Evolutionary conservation across 2,797 vertebrate species (phyloP).

Genomic region (Cyprinodon diabolis): DNA sequence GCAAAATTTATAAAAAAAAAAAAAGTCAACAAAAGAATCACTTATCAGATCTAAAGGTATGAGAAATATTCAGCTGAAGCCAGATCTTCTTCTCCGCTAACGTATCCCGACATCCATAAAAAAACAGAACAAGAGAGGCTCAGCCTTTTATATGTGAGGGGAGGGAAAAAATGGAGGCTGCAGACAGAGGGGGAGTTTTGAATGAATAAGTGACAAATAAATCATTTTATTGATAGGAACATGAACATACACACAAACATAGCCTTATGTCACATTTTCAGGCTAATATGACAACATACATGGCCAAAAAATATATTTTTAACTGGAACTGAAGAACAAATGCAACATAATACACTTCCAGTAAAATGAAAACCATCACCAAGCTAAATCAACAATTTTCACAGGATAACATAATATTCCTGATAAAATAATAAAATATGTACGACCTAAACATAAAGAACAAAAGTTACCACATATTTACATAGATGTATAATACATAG

Average conservation of each 20-base stretch:
- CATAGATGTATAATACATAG: conserved; percentile 22
- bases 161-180: not conserved
- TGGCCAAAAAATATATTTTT: conserved; percentile 12
- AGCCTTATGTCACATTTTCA: conserved; percentile 75
- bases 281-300: conserved; percentile 54
- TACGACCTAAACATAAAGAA: conserved; percentile 15
- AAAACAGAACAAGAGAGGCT: not conserved
- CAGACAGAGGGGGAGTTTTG: not conserved
- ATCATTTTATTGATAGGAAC: conserved; percentile 87
- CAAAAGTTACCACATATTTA: conserved; percentile 37
- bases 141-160: conserved; percentile 22
- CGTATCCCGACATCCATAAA: not conserved
- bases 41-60: not conserved
- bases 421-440: conserved; percentile 10
- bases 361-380: conserved; percentile 79
- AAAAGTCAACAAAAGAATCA: no score
- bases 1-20: not conserved
- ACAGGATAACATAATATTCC: not conserved
- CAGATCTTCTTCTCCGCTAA: not conserved
- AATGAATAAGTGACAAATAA: not conserved
- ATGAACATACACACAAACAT: conserved; percentile 86
- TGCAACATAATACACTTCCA: conserved; percentile 14
- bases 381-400: conserved; percentile 13
- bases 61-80: not conserved
- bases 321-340: conserved; percentile 7